Base-by-base conservation (phyloP, 2,888 invertebrate genomes). In the Phyllotreta cruciferae region DNA sequence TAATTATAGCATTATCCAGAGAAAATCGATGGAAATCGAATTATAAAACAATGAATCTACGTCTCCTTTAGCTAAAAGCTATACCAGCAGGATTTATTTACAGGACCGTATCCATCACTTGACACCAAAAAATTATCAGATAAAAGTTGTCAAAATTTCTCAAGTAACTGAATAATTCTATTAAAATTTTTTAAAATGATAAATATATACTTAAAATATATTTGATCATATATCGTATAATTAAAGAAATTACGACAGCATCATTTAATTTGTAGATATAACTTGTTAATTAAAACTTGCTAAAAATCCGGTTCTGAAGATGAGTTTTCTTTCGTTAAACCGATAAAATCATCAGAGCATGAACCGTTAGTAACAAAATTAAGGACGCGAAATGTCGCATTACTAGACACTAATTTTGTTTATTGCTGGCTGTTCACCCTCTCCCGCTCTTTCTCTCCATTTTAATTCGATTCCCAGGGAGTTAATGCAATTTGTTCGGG, bases 371-470 rank as follows among this genome's bases (percentile, higher is more conserved):
- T 73, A 73, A 73, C 74, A 57, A 69, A 70, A 71, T 73, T 73
- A 73, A 72, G 70, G 62, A 72, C 68, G 75, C 74, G 74, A 77
- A 77, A 77, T 75, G 77, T 76, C 73, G 73, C 75, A 71, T 73
- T 73, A 73, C 73, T 73, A 73, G 79, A 80, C 80, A 79, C 76
- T 81, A 80, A 81, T 81, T 80, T 80, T 79, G 79, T 79, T 79
- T 80, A 79, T 79, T 71, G 76, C 75, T 65, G 69, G 69, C 71
- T 70, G 67, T 65, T 67, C 70, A 47, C 61, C 63, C 63, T 56
- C 62, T 35, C 42, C 42, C 54, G n/a, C 35, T 49, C 50, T 68
- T 68, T 24, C 24, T 64, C 70, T 67, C 67, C 54, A 60, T 72
- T 70, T 71, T 77, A 77, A 79, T 78, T 78, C 75, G 74, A 78